Base-by-base conservation (phyloP, 2,888 invertebrate genomes). In the Mythimna impura region DNA sequence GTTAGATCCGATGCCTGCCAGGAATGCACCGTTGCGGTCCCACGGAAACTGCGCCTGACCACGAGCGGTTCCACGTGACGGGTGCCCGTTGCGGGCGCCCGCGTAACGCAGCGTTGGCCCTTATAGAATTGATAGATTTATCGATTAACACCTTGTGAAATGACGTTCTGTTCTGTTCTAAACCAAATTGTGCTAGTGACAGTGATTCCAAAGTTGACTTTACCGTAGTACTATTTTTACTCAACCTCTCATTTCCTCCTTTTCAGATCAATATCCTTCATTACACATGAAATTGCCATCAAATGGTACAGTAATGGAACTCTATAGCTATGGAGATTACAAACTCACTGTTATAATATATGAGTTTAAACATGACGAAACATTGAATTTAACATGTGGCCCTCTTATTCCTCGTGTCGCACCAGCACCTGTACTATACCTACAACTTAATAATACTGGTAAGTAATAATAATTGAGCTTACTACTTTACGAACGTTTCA, bases 331-430 rank as follows among this genome's bases (percentile, higher is more conserved):
- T 52, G n/a, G 0, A 10, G 3, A 12, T 0, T 1, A 50, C 1
- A 3, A 20, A 7, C 60, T 34, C 30, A 65, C n/a, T 6, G 22
- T 81, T 22, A 30, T 69, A 3, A 25, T 30, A 30, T 81, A 76
- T 12, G 78, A 81, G 47, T 78, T 81, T 54, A 0, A 66, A 25
- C 57, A 54, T 10, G 57, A 8, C 22, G 78, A 76, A 2, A 22
- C 0, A n/a, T 22, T 81, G 14, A 10, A 25, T 0, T 6, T 76
- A 3, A 25, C 3, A 4, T 78, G 78, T 69, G 57, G 43, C 1
- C 17, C 20, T 40, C 2, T 0, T n/a, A n/a, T n/a, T n/a, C n/a
- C n/a, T n/a, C n/a, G n/a, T n/a, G n/a, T n/a, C n/a, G n/a, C 30
- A 0, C 0, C 0, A 12, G 10, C 2, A 7, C 25, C n/a, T 22